Conservation (phyloP, 2,113 vertebrate species). For the Oxyruncus cristatus region DNA sequence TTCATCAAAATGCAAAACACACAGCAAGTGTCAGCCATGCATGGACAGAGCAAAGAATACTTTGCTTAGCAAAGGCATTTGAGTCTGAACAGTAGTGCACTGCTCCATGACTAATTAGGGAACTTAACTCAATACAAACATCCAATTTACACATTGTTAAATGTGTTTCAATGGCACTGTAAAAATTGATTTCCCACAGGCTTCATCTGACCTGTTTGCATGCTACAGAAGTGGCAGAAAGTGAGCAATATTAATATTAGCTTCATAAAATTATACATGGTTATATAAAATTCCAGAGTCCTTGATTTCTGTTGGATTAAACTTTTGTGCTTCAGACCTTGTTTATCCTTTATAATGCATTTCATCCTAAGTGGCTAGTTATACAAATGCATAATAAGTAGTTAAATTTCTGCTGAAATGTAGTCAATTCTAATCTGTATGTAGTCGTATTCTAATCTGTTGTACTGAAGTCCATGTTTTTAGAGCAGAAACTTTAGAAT, state of each 20-base stretch:
- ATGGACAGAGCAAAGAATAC: not conserved
- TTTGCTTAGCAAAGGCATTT: conserved; percentile 18
- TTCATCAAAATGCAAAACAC: conserved; percentile 10
- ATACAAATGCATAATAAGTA: not conserved
- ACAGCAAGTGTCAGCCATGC: not conserved
- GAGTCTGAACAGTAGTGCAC: not conserved
- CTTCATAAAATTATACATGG: not conserved
- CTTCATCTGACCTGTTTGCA: not conserved
- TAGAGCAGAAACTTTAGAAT: not conserved
- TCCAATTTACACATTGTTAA: not conserved
- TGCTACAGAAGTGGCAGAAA: not conserved
- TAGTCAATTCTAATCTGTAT: not conserved
- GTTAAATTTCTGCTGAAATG: not conserved
- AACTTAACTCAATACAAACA: not conserved
- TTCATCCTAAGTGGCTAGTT: not conserved
- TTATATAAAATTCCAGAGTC: not conserved
- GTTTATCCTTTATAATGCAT: not conserved
- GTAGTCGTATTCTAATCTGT: too few relatives aligned
- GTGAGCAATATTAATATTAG: not conserved
- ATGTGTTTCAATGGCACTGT: not conserved
- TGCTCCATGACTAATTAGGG: not conserved
- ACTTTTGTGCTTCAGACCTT: not conserved
- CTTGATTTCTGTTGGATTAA: not conserved
- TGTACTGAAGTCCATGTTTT: not conserved
- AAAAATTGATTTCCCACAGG: not conserved